These are phyloP conservation scores for Heterocephalus glaber DNA, from an alignment of 2,113 vertebrate genomes.

Conservation along the genomic window DNA sequence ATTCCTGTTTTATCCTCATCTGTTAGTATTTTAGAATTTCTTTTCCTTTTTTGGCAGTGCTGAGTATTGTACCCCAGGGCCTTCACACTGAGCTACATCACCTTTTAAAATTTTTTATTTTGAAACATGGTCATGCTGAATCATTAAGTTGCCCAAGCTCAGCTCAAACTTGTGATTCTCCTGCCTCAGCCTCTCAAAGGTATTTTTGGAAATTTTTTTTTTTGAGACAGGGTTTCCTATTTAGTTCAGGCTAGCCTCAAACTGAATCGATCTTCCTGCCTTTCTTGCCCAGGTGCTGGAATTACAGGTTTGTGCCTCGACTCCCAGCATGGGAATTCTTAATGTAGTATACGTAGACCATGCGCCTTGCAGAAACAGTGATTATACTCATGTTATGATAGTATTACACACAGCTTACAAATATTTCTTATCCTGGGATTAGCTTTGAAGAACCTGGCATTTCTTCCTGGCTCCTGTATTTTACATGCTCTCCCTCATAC, in stretches of 20 bases:
- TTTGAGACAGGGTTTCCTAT: not conserved
- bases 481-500: rapidly evolving
- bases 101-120: not conserved
- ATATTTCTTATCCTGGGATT: not conserved
- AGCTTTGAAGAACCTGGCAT: not conserved
- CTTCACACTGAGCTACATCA: not conserved
- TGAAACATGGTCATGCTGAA: not conserved
- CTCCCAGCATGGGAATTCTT: not conserved
- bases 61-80: not conserved
- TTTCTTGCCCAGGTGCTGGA: not conserved
- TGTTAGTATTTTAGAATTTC: not conserved
- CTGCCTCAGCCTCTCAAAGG: not conserved
- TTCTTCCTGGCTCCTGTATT: no score
- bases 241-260: not conserved
- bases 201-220: not conserved
- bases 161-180: not conserved
- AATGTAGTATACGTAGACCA: rapidly evolving
- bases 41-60: not conserved
- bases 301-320: not conserved
- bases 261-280: not conserved
- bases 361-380: not conserved
- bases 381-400: no score
- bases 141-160: not conserved
- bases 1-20: not conserved
- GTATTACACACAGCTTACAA: not conserved